Evolutionary conservation across 2,797 vertebrate genomes (phyloP).

Genomic region (Acanthurus tractus): DNA sequence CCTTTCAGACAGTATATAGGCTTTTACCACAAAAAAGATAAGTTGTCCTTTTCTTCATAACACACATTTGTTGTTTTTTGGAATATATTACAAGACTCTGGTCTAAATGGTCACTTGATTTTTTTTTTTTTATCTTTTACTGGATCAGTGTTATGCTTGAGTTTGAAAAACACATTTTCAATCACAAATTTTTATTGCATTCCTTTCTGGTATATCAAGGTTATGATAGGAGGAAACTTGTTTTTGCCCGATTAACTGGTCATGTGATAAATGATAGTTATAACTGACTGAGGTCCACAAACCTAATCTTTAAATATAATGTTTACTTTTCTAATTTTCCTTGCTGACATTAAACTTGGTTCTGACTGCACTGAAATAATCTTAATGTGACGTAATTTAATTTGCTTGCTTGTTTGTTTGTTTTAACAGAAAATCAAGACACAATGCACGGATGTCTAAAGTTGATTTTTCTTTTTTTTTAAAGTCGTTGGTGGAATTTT

Average conservation of each 20-base stretch:
- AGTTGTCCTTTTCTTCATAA: conserved; percentile 16
- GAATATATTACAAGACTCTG: no score
- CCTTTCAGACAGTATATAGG: not conserved
- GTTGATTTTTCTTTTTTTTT: not conserved
- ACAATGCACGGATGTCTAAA: not conserved
- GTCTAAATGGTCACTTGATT: no score
- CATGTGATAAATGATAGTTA: no score
- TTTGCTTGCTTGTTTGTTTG: not conserved
- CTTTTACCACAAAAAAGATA: conserved; percentile 4
- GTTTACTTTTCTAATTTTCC: not conserved
- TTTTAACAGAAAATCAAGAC: not conserved
- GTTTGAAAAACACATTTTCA: conserved; percentile 3
- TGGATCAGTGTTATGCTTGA: no score
- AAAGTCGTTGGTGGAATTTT: not conserved
- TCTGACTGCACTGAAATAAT: not conserved
- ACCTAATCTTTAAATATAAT: not conserved
- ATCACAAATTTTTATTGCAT: not conserved
- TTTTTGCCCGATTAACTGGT: not conserved
- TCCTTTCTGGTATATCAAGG: not conserved
- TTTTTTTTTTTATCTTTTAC: no score
- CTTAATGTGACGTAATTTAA: not conserved
- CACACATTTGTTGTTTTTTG: conserved; percentile 7
- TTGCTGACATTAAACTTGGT: not conserved
- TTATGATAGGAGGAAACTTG: not conserved
- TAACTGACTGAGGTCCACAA: no score